Evolutionary conservation across 2,113 vertebrate species (phyloP).

Genomic region (Penelope pileata): DNA sequence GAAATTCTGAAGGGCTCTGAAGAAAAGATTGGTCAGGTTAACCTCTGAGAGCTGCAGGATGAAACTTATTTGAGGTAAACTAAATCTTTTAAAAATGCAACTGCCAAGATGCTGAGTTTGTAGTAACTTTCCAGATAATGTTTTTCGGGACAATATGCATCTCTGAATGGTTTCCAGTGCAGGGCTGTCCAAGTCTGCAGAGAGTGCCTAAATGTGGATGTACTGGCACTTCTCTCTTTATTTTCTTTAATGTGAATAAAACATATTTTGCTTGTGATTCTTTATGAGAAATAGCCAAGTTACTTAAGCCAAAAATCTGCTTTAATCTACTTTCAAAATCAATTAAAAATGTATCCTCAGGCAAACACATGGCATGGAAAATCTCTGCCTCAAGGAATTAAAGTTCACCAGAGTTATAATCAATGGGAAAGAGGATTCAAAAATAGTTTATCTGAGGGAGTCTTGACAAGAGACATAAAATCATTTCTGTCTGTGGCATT

Average conservation of each 20-base stretch:
- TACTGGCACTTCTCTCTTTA: neutral
- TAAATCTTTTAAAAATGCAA: neutral
- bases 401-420: neutral
- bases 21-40: neutral
- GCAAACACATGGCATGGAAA: slow-evolving; percentile 23
- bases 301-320: slow-evolving; percentile 22
- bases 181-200: neutral
- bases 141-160: neutral
- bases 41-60: neutral
- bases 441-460: neutral
- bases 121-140: neutral
- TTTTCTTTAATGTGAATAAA: neutral
- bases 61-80: neutral
- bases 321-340: slow-evolving; percentile 50
- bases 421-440: neutral
- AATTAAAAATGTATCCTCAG: slow-evolving; percentile 46
- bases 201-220: neutral
- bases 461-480: neutral
- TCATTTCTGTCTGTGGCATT: neutral
- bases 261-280: slow-evolving; percentile 44
- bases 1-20: neutral
- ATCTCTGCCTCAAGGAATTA: neutral
- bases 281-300: slow-evolving; percentile 37
- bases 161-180: neutral
- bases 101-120: neutral